Evolutionary conservation across 1,140 invertebrate genomes (phyloP), one percentile per base, ranked within the genome.

Genomic region (Rhopalosiphum maidis): DNA sequence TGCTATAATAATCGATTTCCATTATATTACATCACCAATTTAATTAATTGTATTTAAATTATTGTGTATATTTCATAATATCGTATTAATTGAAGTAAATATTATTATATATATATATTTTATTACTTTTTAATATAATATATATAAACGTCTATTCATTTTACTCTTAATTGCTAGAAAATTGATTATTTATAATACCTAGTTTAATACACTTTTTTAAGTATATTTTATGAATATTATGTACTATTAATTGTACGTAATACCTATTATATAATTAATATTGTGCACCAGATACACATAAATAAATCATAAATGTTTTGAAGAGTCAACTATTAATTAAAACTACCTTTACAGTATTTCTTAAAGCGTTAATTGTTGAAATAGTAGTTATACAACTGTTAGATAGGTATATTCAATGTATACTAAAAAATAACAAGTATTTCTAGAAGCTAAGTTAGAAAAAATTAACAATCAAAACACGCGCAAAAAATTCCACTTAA

Each of bases 401-500:
- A 21, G 30, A 6, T 6, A 23, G 35, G 7, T 87, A 87, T 87
- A 87, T 87, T 30, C 83, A 86, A 8, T 51, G 4, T 30, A 55
- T 89, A 18, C 48, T 22, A 55, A 89, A 18, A 68, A 68, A 68
- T 43, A 90, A 43, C 37, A 43, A 83, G 30, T 92, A 83, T 35
- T 6, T n/a, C 90, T 51, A n/a, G 60, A 77, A 77, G 90, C 83
- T 30, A 51, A 7, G 30, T 51, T 51, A 83, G 15, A 51, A 51
- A 82, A 92, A 82, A 92, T 83, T 92, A 83, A 22, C 51, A 77
- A 48, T 92, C 41, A 48, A 46, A 92, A 83, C 77, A 83, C 90
- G 77, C 43, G n/a, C 68, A n/a, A 68, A 83, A 83, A 92, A 92
- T 83, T 92, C 90, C 90, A 18, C 68, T 83, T 92, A 92, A 92